Base-by-base conservation (phyloP, 30 jellyfish, hydroid and myxozoan genomes). In the Aurelia coerulea region DNA sequence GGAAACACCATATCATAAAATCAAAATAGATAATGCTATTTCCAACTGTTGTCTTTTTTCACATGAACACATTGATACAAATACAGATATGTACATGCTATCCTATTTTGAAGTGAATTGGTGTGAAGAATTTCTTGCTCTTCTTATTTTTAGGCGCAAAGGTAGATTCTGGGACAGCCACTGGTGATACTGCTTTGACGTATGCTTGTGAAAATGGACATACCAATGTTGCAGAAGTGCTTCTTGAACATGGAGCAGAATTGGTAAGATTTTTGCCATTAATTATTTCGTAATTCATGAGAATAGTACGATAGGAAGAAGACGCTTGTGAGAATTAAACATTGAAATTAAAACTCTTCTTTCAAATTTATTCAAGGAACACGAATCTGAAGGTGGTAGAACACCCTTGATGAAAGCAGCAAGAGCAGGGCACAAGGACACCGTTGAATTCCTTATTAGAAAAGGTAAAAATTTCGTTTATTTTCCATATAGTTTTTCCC, bases 161-260 rank as follows among this genome's bases (percentile, higher is more conserved):
- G 32, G 98, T 95, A 11, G 91, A 95, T 76, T 92, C 99, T 5
- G 87, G 85, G 13, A 90, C 98, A 4, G 97, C 99, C 29, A 90
- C 97, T 34, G 99, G 99, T 42, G 98, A 90, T 68, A 90, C 99
- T 18, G 99, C 98, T 9, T 88, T 95, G 80, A 86, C 97, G 6
- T 90, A 87, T 83, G 99, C 99, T 5, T 97, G 97, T 74, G 99
- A 95, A 78, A 90, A 90, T 78, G 99, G 99, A 14, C 97, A 95
- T 51, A 90, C 97, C 10, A 92, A 82, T 65, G 95, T 95, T 60
- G 98, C 91, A 4, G 97, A 87, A 60, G 97, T 95, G 10, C 90
- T 95, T n/a, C 67, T 95, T 16, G 97, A 90, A n/a, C 65, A 63
- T 76, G 97, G 97, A 2, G 97, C 97, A 23, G 90, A 95, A 18